These are phyloP conservation scores for Lordiphosa collinella DNA, from an alignment of 1,140 invertebrate genomes.

Conservation along the genomic window DNA sequence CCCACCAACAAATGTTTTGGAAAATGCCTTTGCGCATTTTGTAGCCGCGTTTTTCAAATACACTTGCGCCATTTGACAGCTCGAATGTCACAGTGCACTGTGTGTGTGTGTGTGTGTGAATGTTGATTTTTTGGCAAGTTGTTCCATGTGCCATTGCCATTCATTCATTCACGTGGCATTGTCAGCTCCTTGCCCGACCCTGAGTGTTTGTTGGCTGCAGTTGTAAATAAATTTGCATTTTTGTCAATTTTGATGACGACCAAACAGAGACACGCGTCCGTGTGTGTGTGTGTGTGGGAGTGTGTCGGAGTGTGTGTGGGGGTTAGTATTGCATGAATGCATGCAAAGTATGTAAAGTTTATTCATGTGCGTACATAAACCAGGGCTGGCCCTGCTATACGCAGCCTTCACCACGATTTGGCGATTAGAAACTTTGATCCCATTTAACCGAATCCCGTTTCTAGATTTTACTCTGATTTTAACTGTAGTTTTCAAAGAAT, in stretches of 20 bases:
- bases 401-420: no score
- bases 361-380: slow-evolving; percentile 24
- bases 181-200: slow-evolving; percentile 26
- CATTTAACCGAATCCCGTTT: no score
- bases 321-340: slow-evolving; percentile 34
- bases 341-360: slow-evolving; percentile 60
- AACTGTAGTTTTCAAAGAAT: no score
- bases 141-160: slow-evolving; percentile 54
- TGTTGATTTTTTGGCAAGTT: slow-evolving; percentile 63
- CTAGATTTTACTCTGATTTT: no score
- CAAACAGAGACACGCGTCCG: slow-evolving; percentile 13
- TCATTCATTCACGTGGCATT: slow-evolving; percentile 61
- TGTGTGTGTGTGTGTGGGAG: neutral
- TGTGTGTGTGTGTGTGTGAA: slow-evolving; percentile 24
- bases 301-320: no score
- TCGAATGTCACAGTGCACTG: slow-evolving; percentile 57
- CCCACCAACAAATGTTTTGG: slow-evolving; percentile 22
- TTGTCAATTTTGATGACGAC: slow-evolving; percentile 71
- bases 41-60: slow-evolving; percentile 68
- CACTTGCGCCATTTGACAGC: slow-evolving; percentile 72
- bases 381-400: neutral
- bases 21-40: slow-evolving; percentile 66
- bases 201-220: slow-evolving; percentile 47
- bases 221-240: slow-evolving; percentile 77
- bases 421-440: no score